Percentiles rank a stretch among this genome's conserved stretches.
Conservation (phyloP, 2,888 invertebrate species). For the Odiellus spinosus region DNA sequence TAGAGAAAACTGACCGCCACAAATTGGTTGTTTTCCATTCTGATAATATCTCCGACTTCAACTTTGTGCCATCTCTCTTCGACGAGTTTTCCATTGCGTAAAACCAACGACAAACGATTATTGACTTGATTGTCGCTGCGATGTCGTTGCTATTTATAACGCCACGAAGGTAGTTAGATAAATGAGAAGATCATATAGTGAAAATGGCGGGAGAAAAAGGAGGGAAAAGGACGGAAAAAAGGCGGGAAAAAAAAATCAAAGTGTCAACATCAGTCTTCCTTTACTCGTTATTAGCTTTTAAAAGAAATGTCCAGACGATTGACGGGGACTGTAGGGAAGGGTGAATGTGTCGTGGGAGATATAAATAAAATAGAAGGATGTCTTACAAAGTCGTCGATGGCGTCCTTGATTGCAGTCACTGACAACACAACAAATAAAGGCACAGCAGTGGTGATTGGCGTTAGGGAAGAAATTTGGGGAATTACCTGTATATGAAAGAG, state of each 20-base stretch:
- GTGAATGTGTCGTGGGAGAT: too few relatives aligned
- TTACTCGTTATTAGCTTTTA: too few relatives aligned
- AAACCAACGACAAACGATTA: slow-evolving; percentile 53
- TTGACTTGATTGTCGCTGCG: slow-evolving; percentile 95
- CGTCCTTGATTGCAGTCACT: slow-evolving; percentile 92
- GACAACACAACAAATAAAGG: slow-evolving; percentile 86
- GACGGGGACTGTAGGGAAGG: too few relatives aligned
- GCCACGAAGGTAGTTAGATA: not conserved
- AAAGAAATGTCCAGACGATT: too few relatives aligned
- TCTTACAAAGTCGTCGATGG: slow-evolving; percentile 95
- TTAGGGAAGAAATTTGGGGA: slow-evolving; percentile 90
- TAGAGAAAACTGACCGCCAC: slow-evolving; percentile 47
- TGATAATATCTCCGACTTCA: slow-evolving; percentile 85
- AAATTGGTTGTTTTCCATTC: slow-evolving; percentile 98
- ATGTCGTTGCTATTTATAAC: slow-evolving; percentile 99
- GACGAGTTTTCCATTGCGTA: slow-evolving; percentile 73
- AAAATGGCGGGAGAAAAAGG: not conserved
- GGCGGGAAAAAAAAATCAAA: slow-evolving; percentile 19
- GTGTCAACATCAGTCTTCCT: too few relatives aligned
- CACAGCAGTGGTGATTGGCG: slow-evolving; percentile 90
- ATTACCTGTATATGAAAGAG: slow-evolving; percentile 60
- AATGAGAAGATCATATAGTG: not conserved
- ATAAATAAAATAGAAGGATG: not conserved
- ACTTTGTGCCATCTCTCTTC: slow-evolving; percentile 57
- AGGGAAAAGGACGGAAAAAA: not conserved